Base-by-base conservation (phyloP, 1,140 invertebrate species). In the Papilio aristodemus region DNA sequence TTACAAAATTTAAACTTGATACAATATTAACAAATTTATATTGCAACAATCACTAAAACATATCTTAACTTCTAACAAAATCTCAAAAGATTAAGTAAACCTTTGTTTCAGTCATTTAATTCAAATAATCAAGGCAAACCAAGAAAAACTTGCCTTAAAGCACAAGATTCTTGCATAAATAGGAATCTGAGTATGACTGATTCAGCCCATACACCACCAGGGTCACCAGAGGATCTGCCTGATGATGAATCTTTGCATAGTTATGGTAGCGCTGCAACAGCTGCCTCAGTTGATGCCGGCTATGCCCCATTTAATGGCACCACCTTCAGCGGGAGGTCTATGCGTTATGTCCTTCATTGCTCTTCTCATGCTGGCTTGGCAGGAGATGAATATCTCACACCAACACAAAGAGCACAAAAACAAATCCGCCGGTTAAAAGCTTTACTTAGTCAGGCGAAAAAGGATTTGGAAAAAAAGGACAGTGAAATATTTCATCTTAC, bases 321-420 rank as follows among this genome's bases (percentile, higher is more conserved):
- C 9, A 96, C 95, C 17, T 96, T 95, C 73, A 94, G 93, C 81
- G 94, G 93, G 10, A 87, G 93, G 39, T 93, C 93, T 60, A 95
- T 94, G 85, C 95, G 95, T 75, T 96, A 96, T 84, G 95, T 97
- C 32, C 93, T 97, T 27, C 96, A 97, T 85, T 97, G 96, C 83
- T 95, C 95, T 11, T 94, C 95, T 73, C 94, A 96, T 85, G 93
- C 94, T n/a, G 94, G 94, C 0, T 93, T 95, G 38, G 93, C 94
- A 64, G 94, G 93, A 9, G 94, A 96, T 58, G 95, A 97, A 78
- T 97, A 97, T 86, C 92, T 97, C 25, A 97, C 96, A 41, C 96
- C 96, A 3, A 97, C 96, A 0, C 96, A 97, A 83, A 91, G 96
- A 72, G 95, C 96, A 7, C 95, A 96, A 77, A 93, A 94, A 74